phyloP scores from a whole-genome alignment of 2,113 vertebrate genomes.

The Meles meles region DNA sequence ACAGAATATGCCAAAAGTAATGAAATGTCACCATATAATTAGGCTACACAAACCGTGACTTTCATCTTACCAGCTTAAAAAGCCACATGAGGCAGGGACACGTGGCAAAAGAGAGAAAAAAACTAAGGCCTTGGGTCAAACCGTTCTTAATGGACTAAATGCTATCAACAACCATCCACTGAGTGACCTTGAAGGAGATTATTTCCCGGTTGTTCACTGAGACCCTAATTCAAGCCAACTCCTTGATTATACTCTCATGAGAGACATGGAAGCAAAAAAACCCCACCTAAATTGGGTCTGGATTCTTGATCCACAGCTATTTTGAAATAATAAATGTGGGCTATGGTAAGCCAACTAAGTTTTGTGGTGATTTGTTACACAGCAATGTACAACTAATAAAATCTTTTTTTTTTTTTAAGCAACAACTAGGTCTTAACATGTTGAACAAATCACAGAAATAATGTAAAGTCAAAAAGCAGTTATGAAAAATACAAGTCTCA shows the following conservation, averaged over 20 bases:
- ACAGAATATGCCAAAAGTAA: background rate
- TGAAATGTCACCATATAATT: background rate
- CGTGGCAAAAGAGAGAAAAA: background rate
- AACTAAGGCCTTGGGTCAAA: background rate
- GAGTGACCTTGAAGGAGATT: background rate
- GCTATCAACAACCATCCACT: background rate
- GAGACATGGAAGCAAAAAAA: background rate
- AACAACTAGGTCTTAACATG: background rate
- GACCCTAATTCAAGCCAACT: background rate
- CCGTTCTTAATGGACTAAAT: background rate
- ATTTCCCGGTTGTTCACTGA: background rate
- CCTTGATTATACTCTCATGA: background rate
- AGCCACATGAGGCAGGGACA: background rate
- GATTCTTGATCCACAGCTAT: background rate
- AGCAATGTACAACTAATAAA: background rate
- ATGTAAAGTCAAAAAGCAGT: background rate
- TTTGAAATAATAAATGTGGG: background rate
- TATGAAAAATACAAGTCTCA: background rate
- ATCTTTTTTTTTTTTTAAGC: background rate
- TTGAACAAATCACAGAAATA: background rate
- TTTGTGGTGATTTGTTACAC: background rate
- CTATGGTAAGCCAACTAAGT: background rate
- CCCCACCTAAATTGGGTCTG: background rate
- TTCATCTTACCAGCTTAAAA: background rate
- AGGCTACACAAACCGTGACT: background rate